Base-by-base conservation (phyloP, 2,797 vertebrate species). In the Stomatorhinus walkeri region DNA sequence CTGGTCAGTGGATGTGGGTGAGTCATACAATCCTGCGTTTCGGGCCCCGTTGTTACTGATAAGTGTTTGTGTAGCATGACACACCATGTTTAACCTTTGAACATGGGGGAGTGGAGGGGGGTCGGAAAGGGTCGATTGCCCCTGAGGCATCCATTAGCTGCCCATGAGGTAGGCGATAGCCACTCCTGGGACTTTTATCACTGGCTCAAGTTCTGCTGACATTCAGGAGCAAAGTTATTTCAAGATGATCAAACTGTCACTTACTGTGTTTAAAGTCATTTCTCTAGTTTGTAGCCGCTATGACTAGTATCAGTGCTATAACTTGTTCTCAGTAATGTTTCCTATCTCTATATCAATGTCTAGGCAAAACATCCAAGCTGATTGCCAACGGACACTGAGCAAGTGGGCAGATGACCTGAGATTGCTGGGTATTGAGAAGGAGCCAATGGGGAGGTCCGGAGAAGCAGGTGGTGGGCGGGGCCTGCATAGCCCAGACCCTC, bases 401-500 rank as follows among this genome's bases (percentile, higher is more conserved):
- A 49, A 89, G 43, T 61, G 85, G 36, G 83, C 19, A 9, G 79
- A 64, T 68, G 87, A 28, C 10, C 4, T 51, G 48, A 43, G 81
- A 87, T 87, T 87, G 83, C 28, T 64, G 59, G 83, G n/a, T 88
- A 4, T 2, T n/a, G 10, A 51, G 46, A 24, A 76, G 68, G 49
- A 88, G 46, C 10, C 64, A 46, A 95, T 95, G 95, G 91, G 90
- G 83, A 91, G 91, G 87, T 92, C 92, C 1, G 91, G 93, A 68
- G 88, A 91, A 14, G 72, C 90, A 46, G 91, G 90, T 16, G 88
- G 88, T 87, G 88, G 89, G 56, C 79, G 88, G 46, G 95, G 95
- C 32, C 90, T 95, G 43, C 90, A 90, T 88, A 95, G 90, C 84
- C 90, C 93, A 1, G 96, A 96, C 91, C 94, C 90, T 0, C 89